Base-by-base conservation (phyloP, 1,140 invertebrate species). In the Papilio helenus region DNA sequence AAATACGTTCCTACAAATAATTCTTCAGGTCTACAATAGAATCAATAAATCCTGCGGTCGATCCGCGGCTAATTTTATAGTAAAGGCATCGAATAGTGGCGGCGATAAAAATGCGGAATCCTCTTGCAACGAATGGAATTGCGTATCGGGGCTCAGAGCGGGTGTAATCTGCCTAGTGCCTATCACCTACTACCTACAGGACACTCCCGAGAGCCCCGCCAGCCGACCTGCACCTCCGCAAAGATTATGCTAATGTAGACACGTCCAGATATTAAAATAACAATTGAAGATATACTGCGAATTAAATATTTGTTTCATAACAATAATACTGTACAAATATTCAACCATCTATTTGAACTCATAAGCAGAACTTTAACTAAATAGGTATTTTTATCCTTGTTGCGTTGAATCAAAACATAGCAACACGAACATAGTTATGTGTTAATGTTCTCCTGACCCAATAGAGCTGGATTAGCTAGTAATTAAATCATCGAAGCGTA, bases 101-200 rank as follows among this genome's bases (percentile, higher is more conserved):
- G 79, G 79, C 90, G 91, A 93, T 93, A 93, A 93, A 93, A 93
- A 94, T 91, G 90, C 89, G 88, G 85, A 89, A 92, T 91, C 91
- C 90, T 89, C 87, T 90, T 87, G 87, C 87, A 87, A 79, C 87
- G 86, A 89, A 88, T 89, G 88, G 89, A 90, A 92, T 92, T 93
- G 89, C 91, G 91, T 92, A 90, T 89, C 85, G 89, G 87, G 87
- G 90, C 90, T 93, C 90, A 92, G 92, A 92, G 88, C 82, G 88
- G 87, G 91, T 89, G 92, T 90, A 92, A 92, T 93, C 90, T 92
- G 90, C 90, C 90, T 87, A 4, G 49, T 55, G 61, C 61, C 88
- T 90, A 86, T 83, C 18, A 26, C 61, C 61, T 65, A 61, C 9
- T 26, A 88, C 90, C 88, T 90, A 86, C 85, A 86, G 90, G 87